These are phyloP conservation scores for Callinectes sapidus DNA, from an alignment of 2,888 invertebrate species.

Conservation along the genomic window DNA sequence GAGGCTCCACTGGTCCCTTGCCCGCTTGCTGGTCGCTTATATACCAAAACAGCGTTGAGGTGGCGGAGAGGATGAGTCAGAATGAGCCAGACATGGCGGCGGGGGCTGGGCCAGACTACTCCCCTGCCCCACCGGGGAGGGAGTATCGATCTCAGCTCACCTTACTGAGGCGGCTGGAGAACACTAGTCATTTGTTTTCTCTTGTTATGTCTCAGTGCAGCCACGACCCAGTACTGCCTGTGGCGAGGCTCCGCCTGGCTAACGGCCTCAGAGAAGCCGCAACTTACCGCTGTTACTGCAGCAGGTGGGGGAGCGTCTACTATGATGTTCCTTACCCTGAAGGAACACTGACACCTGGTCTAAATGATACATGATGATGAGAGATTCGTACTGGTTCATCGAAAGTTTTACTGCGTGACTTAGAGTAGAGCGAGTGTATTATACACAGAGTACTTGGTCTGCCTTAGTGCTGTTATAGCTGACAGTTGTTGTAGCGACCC, in stretches of 20 bases:
- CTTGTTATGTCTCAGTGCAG: conserved; percentile 54
- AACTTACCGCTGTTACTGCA: not conserved
- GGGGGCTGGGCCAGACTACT: conserved; percentile 44
- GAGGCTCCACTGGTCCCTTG: conserved; percentile 44
- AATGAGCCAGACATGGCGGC: conserved; percentile 45
- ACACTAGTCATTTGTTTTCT: conserved; percentile 57
- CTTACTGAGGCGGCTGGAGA: conserved; percentile 53
- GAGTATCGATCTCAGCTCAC: conserved; percentile 60
- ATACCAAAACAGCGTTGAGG: conserved; percentile 48
- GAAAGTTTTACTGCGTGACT: not conserved
- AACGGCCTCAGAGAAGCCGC: not conserved
- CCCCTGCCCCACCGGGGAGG: conserved; percentile 51
- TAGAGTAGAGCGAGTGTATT: not conserved
- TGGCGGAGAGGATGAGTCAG: conserved; percentile 55
- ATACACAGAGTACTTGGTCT: not conserved
- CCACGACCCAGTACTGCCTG: conserved; percentile 37
- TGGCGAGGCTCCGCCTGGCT: conserved; percentile 7
- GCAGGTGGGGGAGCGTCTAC: not conserved
- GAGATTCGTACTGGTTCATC: not conserved
- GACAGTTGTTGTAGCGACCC: not conserved
- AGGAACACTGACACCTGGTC: conserved; percentile 3
- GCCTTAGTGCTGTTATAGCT: not conserved
- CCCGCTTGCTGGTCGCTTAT: conserved; percentile 44
- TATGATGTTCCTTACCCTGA: not conserved
- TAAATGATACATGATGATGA: conserved; percentile 33